These are phyloP conservation scores for Leptodirus hochenwartii DNA, from an alignment of 2,888 invertebrate genomes.

Conservation along the genomic window DNA sequence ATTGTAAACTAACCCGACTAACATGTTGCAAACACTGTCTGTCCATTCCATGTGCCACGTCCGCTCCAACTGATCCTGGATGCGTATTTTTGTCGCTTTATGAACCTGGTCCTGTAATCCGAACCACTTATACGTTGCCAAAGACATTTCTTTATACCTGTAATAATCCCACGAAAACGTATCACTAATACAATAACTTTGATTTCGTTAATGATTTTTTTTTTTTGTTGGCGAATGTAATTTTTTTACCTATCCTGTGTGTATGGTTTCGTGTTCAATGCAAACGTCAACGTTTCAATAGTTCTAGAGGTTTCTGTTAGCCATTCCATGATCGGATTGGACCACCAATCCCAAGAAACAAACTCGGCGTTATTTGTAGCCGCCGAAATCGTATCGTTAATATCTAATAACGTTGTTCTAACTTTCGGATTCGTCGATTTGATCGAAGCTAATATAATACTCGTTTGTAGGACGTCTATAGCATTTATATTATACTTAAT, in stretches of 20 bases:
- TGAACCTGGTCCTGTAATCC: slow-evolving; percentile 23
- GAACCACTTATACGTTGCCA: slow-evolving; percentile 18
- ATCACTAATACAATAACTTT: no score
- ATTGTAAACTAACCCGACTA: no score
- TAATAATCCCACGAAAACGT: no score
- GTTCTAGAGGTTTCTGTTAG: slow-evolving; percentile 21
- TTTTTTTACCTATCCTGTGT: no score
- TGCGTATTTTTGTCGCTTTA: slow-evolving; percentile 23
- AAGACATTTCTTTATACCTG: slow-evolving; percentile 17
- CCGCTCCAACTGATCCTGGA: slow-evolving; percentile 26
- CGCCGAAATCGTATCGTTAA: slow-evolving; percentile 11
- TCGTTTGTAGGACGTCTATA: slow-evolving; percentile 22
- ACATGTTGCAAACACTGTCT: slow-evolving; percentile 16
- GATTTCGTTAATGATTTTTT: no score
- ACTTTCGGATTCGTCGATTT: slow-evolving; percentile 12
- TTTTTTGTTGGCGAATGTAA: no score
- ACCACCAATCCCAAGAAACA: slow-evolving; percentile 28
- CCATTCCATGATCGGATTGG: slow-evolving; percentile 24
- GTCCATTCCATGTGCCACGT: slow-evolving; percentile 29
- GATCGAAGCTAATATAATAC: slow-evolving; percentile 23
- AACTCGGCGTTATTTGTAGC: slow-evolving; percentile 16
- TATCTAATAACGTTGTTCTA: slow-evolving; percentile 9
- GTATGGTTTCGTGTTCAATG: no score
- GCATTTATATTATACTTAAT: slow-evolving; percentile 17
- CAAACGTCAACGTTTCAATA: no score